These are phyloP conservation scores for Trachelipus rathkii DNA, from an alignment of 1,140 invertebrate species.

Conservation along the genomic window DNA sequence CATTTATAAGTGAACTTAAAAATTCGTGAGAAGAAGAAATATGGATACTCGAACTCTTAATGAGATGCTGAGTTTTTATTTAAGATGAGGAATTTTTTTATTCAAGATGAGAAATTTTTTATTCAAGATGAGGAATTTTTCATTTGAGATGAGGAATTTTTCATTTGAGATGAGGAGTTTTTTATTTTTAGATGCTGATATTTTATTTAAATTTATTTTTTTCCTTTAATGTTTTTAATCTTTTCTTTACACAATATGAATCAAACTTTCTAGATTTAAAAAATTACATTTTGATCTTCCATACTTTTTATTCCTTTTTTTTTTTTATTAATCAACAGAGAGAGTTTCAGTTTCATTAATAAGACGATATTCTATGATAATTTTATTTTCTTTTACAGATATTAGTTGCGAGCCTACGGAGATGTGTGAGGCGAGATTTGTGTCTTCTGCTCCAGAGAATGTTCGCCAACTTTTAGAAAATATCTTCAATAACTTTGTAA, in stretches of 20 bases:
- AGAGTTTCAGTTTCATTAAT: too few species aligned
- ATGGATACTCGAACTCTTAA: background rate
- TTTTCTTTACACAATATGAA: background rate
- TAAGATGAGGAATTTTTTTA: too few species aligned
- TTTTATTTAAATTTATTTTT: too few species aligned
- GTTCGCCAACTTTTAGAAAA: conserved; percentile 6
- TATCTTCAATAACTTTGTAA: conserved; percentile 6
- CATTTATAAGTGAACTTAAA: background rate
- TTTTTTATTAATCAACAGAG: too few species aligned
- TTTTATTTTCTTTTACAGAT: too few species aligned
- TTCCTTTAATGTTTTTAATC: background rate
- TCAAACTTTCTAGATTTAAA: conserved; percentile 8
- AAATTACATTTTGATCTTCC: background rate
- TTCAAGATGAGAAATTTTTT: too few species aligned
- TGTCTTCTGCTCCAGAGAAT: conserved; percentile 9
- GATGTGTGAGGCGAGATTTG: background rate
- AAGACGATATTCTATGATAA: too few species aligned
- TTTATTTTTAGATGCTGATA: too few species aligned
- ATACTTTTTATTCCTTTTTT: background rate
- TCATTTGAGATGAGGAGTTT: too few species aligned
- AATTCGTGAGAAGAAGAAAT: conserved; percentile 1
- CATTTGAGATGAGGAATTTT: too few species aligned
- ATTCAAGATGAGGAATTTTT: too few species aligned
- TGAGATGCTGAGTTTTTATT: background rate
- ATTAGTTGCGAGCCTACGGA: too few species aligned